phyloP scores from a whole-genome alignment of 2,888 invertebrate species.

The Smittia aterrima region DNA sequence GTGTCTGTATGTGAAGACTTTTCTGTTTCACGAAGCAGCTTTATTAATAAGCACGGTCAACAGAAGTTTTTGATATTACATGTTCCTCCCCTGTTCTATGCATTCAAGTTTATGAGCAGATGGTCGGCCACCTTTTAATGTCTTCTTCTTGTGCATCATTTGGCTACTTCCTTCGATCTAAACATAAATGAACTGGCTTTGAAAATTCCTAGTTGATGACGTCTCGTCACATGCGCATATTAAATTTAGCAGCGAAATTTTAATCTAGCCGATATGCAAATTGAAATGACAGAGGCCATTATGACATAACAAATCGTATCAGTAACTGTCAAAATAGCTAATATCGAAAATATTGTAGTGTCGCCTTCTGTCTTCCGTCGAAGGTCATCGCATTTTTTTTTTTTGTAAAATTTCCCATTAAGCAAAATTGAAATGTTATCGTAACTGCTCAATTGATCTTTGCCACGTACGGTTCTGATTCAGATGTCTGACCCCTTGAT shows the following conservation, averaged over 20 bases:
- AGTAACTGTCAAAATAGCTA: too few relatives aligned
- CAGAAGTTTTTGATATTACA: background rate
- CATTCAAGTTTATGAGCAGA: background rate
- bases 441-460: background rate
- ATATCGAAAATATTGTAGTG: too few relatives aligned
- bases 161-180: too few relatives aligned
- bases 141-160: too few relatives aligned
- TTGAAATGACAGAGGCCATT: too few relatives aligned
- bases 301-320: too few relatives aligned
- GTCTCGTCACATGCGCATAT: too few relatives aligned
- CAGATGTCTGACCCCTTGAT: background rate
- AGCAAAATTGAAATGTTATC: background rate
- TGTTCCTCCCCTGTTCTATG: background rate
- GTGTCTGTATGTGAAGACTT: background rate
- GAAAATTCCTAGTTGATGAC: too few relatives aligned
- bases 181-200: too few relatives aligned
- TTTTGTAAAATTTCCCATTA: background rate
- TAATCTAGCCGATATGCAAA: too few relatives aligned
- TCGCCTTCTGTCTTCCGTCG: background rate
- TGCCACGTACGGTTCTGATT: background rate
- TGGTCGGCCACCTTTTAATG: background rate
- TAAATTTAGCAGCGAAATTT: too few relatives aligned
- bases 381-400: background rate
- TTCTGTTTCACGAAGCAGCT: background rate
- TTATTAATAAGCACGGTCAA: background rate